Conservation (phyloP, 2,888 invertebrate species). For the Hemithea aestivaria region DNA sequence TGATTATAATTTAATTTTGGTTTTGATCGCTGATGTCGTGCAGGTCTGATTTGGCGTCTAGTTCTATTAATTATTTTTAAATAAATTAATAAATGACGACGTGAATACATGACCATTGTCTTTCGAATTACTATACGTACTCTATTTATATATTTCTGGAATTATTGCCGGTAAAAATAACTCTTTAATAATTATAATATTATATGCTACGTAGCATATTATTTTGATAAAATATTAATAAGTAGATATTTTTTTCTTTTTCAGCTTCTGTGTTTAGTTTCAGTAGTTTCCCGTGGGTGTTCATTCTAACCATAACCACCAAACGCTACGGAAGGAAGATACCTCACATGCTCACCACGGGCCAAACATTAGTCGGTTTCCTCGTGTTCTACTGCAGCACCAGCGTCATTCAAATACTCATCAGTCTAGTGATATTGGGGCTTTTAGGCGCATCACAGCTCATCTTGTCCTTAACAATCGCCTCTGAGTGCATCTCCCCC, state of each 20-base stretch:
- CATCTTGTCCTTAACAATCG: constrained; percentile 22
- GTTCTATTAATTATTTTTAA: too few relatives aligned
- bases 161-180: too few relatives aligned
- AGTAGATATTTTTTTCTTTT: constrained; percentile 1
- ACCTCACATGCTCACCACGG: constrained; percentile 20
- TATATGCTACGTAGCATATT: too few relatives aligned
- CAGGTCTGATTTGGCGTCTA: too few relatives aligned
- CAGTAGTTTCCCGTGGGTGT: constrained; percentile 32
- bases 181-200: too few relatives aligned
- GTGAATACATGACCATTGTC: too few relatives aligned
- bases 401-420: constrained; percentile 28
- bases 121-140: too few relatives aligned
- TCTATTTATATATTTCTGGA: too few relatives aligned
- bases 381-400: constrained; percentile 29
- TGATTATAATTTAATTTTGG: too few relatives aligned
- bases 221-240: too few relatives aligned
- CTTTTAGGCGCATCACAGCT: not conserved
- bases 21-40: too few relatives aligned
- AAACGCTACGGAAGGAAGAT: constrained; percentile 30
- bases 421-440: constrained; percentile 25
- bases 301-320: constrained; percentile 27
- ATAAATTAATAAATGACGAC: too few relatives aligned
- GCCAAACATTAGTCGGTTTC: constrained; percentile 24
- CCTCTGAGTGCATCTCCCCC: constrained; percentile 39
- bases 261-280: constrained; percentile 18